These are phyloP conservation scores for Stratiomys singularior DNA, from an alignment of 2,888 invertebrate genomes.

Conservation along the genomic window DNA sequence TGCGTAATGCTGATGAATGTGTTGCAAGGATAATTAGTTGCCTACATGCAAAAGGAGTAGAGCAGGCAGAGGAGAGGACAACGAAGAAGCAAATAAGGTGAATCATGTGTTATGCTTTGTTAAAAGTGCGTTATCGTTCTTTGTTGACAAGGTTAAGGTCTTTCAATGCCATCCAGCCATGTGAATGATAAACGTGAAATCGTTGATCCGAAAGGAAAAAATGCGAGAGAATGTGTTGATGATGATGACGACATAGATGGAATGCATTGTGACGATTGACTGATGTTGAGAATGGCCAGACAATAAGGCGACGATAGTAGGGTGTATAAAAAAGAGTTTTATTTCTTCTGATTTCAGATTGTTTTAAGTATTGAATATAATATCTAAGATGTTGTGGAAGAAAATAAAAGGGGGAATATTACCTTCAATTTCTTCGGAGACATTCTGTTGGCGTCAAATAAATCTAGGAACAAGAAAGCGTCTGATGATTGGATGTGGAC, in stretches of 20 bases:
- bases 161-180: not conserved
- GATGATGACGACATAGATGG: not conserved
- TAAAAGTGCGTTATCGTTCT: not conserved
- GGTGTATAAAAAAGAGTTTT: too few species aligned
- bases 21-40: not conserved
- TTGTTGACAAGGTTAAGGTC: conserved; percentile 2
- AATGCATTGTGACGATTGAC: not conserved
- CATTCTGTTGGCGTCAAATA: too few species aligned
- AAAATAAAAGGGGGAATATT: too few species aligned
- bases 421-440: too few species aligned
- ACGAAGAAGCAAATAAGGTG: not conserved
- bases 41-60: not conserved
- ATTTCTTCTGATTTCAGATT: too few species aligned
- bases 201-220: not conserved
- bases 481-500: too few species aligned
- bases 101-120: not conserved
- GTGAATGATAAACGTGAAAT: conserved; percentile 9
- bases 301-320: too few species aligned
- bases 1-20: not conserved
- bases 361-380: too few species aligned
- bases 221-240: not conserved
- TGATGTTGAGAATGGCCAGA: not conserved
- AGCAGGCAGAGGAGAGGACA: not conserved
- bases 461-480: too few species aligned
- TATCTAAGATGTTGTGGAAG: too few species aligned